These are phyloP conservation scores for Perithous albicinctus DNA, from an alignment of 2,888 invertebrate genomes.

Conservation along the genomic window DNA sequence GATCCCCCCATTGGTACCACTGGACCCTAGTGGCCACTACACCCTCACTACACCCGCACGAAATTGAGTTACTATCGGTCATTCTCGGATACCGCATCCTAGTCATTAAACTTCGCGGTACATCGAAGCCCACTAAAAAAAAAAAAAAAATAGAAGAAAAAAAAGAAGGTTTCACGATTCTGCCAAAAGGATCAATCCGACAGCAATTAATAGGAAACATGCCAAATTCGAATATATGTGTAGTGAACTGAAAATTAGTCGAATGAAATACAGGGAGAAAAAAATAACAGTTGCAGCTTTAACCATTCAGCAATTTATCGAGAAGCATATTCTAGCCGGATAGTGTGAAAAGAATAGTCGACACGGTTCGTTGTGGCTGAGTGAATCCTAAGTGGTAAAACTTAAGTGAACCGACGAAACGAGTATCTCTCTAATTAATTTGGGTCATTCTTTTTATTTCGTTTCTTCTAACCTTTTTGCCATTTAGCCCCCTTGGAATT, in stretches of 20 bases:
- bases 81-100: slow-evolving; percentile 46
- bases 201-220: slow-evolving; percentile 28
- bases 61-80: slow-evolving; percentile 64
- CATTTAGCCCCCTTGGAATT: not conserved
- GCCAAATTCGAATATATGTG: slow-evolving; percentile 43
- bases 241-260: slow-evolving; percentile 11
- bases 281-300: not conserved
- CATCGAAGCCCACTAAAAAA: not conserved
- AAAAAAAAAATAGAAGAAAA: not conserved
- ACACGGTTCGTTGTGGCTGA: not conserved
- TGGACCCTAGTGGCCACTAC: not conserved
- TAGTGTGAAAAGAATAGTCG: not conserved
- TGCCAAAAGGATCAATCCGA: not conserved
- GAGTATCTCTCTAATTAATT: not conserved
- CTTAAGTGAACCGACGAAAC: not conserved
- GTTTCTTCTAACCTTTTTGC: not conserved
- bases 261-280: not conserved
- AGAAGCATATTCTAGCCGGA: not conserved
- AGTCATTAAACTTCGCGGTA: slow-evolving; percentile 30
- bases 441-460: not conserved
- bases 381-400: not conserved
- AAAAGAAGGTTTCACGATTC: slow-evolving; percentile 46
- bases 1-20: slow-evolving; percentile 8
- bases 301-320: not conserved
- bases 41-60: slow-evolving; percentile 28